Evolutionary conservation across 2,888 invertebrate genomes (phyloP), one percentile per base, ranked within the genome.

Genomic region (Augochlorella aurata): DNA sequence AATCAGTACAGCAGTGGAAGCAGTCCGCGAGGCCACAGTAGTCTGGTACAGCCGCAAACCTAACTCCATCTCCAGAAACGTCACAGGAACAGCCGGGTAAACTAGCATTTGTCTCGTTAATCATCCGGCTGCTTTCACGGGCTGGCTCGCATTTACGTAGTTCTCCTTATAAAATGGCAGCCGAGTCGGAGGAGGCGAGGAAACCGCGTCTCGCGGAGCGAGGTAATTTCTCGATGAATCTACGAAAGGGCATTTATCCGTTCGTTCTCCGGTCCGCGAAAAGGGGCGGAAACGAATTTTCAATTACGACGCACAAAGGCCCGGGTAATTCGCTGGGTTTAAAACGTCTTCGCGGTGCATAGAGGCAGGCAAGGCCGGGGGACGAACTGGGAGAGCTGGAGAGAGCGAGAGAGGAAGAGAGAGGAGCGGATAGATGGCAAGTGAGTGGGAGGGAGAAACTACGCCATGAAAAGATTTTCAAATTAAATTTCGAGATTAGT

Each of bases 401-500:
- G 18, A 80, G 71, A 69, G 44, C 44, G 44, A n/a, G 5, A 12
- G 2, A 7, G 4, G 1, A 12, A 65, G 44, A 65, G 44, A 24
- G 45, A 45, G 29, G 2, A 29, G 29, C 29, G 38, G 38, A 3
- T 38, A 38, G 38, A 38, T 38, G 38, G 38, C 38, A 7, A 2
- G 29, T 2, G 29, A 29, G 38, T 5, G 38, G 7, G 24, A 9
- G 47, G 9, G 63, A 75, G 72, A 47, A 50, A 38, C 71, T 82
- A 80, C 77, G 81, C 67, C 80, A 79, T 92, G 92, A 93, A 93
- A 93, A 93, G 93, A 93, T 93, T 93, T 93, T 89, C 91, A 93
- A 93, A 93, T 93, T 93, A 93, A 93, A 93, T 93, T 93, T 93
- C 80, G 89, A 92, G 93, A 93, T 93, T 93, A 93, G 93, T 93